These are phyloP conservation scores for Pollenia griseotomentosa DNA, from an alignment of 2,888 invertebrate species.

Conservation along the genomic window DNA sequence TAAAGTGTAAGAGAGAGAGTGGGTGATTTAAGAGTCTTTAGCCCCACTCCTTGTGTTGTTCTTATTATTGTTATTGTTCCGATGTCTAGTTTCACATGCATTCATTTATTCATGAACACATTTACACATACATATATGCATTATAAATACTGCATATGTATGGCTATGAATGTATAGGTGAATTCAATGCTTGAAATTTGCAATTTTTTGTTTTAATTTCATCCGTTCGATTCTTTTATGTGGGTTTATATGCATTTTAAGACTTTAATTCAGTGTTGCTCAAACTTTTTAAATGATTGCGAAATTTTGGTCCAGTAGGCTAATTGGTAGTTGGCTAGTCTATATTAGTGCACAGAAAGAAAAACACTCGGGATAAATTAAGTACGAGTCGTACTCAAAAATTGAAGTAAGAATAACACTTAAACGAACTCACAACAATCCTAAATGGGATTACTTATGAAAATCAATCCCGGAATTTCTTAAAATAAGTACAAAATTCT, in stretches of 20 bases:
- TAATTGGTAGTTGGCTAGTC: too few relatives aligned
- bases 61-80: background rate
- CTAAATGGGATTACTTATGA: too few relatives aligned
- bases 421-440: too few relatives aligned
- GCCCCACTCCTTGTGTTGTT: constrained; percentile 52
- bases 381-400: too few relatives aligned
- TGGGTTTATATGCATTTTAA: constrained; percentile 54
- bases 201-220: constrained; percentile 17
- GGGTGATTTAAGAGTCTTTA: constrained; percentile 68
- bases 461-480: too few relatives aligned
- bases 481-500: too few relatives aligned
- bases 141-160: background rate
- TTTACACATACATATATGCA: constrained; percentile 4
- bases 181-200: constrained; percentile 19
- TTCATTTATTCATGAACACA: constrained; percentile 28
- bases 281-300: constrained; percentile 13
- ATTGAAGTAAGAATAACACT: too few relatives aligned
- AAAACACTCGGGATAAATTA: too few relatives aligned
- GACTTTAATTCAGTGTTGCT: constrained; percentile 43
- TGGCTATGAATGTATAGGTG: too few relatives aligned
- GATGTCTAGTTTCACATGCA: constrained; percentile 23
- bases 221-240: constrained; percentile 55
- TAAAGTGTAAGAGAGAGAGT: constrained; percentile 60
- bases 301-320: too few relatives aligned
- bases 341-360: too few relatives aligned